A percentile compares a stretch with the other conserved stretches of the same genome.
Evolutionary conservation across 2,113 vertebrate species (phyloP).

Genomic region (Symphodus melops): DNA sequence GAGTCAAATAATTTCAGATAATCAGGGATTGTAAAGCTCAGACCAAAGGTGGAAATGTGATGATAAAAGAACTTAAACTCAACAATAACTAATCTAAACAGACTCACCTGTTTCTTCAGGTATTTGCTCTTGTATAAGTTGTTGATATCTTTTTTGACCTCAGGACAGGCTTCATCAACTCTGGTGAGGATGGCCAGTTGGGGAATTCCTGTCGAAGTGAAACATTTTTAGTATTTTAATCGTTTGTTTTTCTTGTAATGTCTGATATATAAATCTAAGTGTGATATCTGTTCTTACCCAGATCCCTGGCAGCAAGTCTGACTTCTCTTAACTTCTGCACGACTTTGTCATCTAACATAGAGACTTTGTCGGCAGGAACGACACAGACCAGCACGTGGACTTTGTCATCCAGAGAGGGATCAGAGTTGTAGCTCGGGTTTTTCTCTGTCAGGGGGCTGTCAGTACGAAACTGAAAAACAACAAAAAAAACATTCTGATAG

Average conservation of each 20-base stretch:
- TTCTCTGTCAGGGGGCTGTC: not conserved
- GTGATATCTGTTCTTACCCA: constrained; percentile 20
- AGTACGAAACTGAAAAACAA: constrained; percentile 53
- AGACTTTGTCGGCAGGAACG: not conserved
- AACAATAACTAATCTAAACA: too few species aligned
- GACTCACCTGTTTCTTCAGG: constrained; percentile 12
- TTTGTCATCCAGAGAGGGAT: constrained; percentile 15
- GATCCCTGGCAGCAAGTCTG: constrained; percentile 16
- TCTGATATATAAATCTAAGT: not conserved
- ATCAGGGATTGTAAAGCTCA: too few species aligned
- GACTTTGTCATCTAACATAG: not conserved
- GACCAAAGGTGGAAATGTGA: too few species aligned
- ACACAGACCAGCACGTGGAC: constrained; percentile 54
- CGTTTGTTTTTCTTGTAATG: not conserved
- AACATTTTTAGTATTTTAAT: not conserved
- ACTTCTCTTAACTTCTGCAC: constrained; percentile 25
- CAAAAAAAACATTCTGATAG: too few species aligned
- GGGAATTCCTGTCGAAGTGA: constrained; percentile 32
- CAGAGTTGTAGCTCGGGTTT: not conserved
- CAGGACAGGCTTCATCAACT: constrained; percentile 34
- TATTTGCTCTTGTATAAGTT: constrained; percentile 17
- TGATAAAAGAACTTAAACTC: not conserved
- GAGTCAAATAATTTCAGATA: too few species aligned
- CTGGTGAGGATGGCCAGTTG: constrained; percentile 49
- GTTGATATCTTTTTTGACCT: not conserved